These are phyloP conservation scores for Anneissia japonica DNA, from an alignment of 35 echinoderm and acorn worm genomes.

Conservation along the genomic window DNA sequence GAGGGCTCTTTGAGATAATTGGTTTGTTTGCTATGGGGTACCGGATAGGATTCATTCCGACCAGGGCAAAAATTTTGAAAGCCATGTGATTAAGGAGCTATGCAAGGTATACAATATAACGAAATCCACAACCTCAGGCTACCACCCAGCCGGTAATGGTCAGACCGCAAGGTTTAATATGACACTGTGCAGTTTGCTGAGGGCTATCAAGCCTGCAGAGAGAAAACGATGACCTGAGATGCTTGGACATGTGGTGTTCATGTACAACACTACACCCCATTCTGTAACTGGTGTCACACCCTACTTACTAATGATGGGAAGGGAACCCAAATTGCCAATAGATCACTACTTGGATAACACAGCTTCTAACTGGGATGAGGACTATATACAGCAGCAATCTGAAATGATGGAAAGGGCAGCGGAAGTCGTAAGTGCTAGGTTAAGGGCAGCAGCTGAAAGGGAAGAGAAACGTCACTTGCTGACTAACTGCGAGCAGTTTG, in stretches of 20 bases:
- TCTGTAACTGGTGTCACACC: constrained; percentile 4
- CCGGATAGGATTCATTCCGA: neutral
- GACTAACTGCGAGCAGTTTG: too few species aligned
- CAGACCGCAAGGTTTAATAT: neutral
- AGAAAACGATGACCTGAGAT: too few species aligned
- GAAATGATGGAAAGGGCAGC: neutral
- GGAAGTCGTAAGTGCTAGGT: too few species aligned
- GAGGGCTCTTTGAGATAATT: neutral
- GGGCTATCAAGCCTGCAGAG: too few species aligned
- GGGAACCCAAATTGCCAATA: neutral
- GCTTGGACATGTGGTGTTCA: constrained; percentile 17
- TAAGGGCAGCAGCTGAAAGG: too few species aligned
- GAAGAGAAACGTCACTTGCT: too few species aligned
- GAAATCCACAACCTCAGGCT: neutral
- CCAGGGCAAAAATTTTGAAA: constrained; percentile 2
- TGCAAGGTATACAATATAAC: neutral
- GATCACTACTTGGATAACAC: neutral
- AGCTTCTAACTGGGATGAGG: constrained; percentile 14
- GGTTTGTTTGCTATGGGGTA: neutral
- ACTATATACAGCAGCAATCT: neutral
- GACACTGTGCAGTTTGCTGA: too few species aligned
- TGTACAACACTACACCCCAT: constrained; percentile 27
- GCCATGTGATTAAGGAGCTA: neutral
- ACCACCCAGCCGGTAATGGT: neutral
- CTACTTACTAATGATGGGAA: constrained; percentile 5